phyloP scores from a whole-genome alignment of 2,888 invertebrate species.

The Cryptus armator region DNA sequence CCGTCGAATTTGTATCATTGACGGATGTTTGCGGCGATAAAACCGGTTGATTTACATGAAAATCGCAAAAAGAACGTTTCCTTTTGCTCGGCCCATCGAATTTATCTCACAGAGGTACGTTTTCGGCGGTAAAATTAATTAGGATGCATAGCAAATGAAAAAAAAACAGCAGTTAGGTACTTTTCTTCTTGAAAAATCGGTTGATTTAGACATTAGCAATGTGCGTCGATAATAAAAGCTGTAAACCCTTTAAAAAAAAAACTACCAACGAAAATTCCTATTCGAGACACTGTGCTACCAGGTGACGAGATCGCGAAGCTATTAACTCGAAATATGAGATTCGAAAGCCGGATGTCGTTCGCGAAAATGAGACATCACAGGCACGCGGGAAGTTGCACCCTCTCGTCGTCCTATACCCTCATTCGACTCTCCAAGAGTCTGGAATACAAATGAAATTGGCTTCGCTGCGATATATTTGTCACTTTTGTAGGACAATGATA shows the following conservation, averaged over 20 bases:
- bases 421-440: neutral
- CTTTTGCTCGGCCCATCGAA: no score
- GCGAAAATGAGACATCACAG: conserved; percentile 63
- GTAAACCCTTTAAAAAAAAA: neutral
- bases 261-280: neutral
- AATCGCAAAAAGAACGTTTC: neutral
- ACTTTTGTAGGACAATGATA: conserved; percentile 63
- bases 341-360: conserved; percentile 30
- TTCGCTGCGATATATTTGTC: conserved; percentile 63
- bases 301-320: neutral
- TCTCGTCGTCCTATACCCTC: conserved; percentile 14
- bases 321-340: neutral
- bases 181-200: neutral
- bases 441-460: conserved; percentile 34
- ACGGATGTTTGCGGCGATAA: neutral
- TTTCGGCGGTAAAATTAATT: no score
- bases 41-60: neutral
- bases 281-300: neutral
- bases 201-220: neutral
- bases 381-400: conserved; percentile 6
- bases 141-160: no score
- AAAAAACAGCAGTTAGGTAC: neutral
- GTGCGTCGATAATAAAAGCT: neutral
- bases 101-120: no score
- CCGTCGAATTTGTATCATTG: no score